Conservation (phyloP, 1,140 invertebrate species). For the Anoplophora glabripennis region DNA sequence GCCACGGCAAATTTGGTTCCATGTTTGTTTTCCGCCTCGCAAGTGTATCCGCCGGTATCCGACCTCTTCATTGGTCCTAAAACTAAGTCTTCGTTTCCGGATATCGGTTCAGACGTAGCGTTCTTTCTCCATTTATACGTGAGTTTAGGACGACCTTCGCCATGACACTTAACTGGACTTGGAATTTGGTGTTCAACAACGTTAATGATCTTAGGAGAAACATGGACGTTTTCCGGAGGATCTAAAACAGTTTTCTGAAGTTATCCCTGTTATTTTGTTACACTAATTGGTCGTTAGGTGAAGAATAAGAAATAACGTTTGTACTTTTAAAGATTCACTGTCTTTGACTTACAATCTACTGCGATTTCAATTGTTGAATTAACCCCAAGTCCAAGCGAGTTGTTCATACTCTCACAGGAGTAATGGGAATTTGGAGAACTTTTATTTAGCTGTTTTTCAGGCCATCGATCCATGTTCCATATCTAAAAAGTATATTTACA, state of each 20-base stretch:
- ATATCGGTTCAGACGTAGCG: conserved; percentile 49
- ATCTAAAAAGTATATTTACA: conserved; percentile 46
- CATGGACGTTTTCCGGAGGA: conserved; percentile 80
- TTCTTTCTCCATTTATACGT: conserved; percentile 66
- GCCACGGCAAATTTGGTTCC: conserved; percentile 64
- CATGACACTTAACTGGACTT: conserved; percentile 71
- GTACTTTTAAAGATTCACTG: no score
- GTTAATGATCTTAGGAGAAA: conserved; percentile 67
- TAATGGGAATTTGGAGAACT: conserved; percentile 77
- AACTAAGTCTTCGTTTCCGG: conserved; percentile 55
- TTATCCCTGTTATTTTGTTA: no score
- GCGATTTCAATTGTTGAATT: conserved; percentile 77
- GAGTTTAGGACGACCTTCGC: conserved; percentile 70
- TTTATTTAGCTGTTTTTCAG: conserved; percentile 71
- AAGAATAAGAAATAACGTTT: no score
- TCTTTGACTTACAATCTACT: conserved; percentile 87
- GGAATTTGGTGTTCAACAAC: conserved; percentile 76
- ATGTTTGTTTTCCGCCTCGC: conserved; percentile 74
- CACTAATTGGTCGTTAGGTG: no score
- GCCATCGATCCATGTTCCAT: conserved; percentile 79
- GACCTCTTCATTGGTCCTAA: conserved; percentile 59
- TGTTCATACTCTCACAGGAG: conserved; percentile 75
- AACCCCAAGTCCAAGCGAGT: conserved; percentile 69
- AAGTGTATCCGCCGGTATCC: conserved; percentile 70
- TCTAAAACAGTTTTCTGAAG: conserved; percentile 55